Evolutionary conservation across 2,888 invertebrate genomes (phyloP), one percentile per base, ranked within the genome.

Genomic region (Erebia ligea): DNA sequence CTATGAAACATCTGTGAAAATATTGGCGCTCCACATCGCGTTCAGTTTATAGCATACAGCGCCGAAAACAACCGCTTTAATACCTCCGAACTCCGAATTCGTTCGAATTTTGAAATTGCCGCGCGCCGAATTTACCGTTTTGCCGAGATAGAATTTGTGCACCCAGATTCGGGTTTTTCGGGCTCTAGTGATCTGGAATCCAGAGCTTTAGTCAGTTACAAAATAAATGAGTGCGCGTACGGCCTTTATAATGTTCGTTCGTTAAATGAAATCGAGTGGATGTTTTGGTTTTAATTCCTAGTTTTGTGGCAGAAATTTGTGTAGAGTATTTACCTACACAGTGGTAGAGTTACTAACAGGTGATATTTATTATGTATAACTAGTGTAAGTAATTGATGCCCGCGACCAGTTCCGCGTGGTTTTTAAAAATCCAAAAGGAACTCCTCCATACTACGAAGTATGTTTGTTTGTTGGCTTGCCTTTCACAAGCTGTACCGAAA

Each of bases 1-100:
- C 69, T 75, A 70, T 40, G 45, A 57, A 69, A 68, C 73, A 75
- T 75, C 71, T 69, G 71, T 73, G 72, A 75, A 75, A 73, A 75
- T 73, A 72, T 67, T 72, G 68, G 68, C 74, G 62, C 64, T 68
- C 69, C 69, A 66, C 66, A 52, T 42, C 56, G 69, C 65, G 67
- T 69, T 70, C 68, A 72, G 74, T 71, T 70, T 73, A 72, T 71
- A 73, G 65, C 71, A 69, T 66, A 63, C 56, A 34, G 70, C 57
- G 70, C 64, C 61, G 64, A 66, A 67, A 64, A 69, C 69, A 70
- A 73, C 71, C 66, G 71, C 71, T 76, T 74, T 68, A 70, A 72
- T 66, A 70, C 48, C 48, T 70, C 67, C 58, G 69, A 68, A 72
- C 69, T 10, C 61, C 57, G 48, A 48, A 62, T 42, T 48, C 52